Evolutionary conservation across 2,888 invertebrate species (phyloP), one percentile per base, ranked within the genome.

Genomic region (Lithosia quadra): DNA sequence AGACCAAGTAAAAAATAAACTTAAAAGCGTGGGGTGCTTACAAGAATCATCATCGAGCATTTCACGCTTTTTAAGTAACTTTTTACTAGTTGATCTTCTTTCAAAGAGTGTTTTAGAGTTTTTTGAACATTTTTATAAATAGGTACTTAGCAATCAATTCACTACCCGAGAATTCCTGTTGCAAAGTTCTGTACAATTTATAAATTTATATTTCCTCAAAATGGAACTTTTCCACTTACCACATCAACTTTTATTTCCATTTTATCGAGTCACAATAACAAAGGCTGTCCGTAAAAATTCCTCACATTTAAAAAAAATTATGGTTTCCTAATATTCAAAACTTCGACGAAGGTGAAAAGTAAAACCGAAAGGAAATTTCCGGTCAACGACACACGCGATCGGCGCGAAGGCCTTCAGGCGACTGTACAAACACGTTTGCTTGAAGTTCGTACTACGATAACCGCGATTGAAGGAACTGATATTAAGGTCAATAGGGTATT

Each of bases 221-320:
- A 24, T 57, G 24, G 2, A 58, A 43, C 21, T 59, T 43, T 18
- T 39, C 28, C 59, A 80, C 94, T 91, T 73, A 94, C 94, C 90
- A 94, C 93, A 69, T 94, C 94, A 65, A 91, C 94, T 81, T 90
- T 90, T 64, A 93, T 86, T 87, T 94, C 92, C 92, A 94, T 91
- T 81, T 82, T 84, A 43, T 24, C 39, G 22, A 55, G 61, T 39
- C 21, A 56, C 63, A 67, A 58, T 28, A 55, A 55, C 58, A 70
- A 71, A 63, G 28, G 4, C 21, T 62, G 11, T 10, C 68, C 73
- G 68, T 65, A 67, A 68, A 18, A 36, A 65, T 66, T 60, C 63
- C 24, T 72, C 74, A 75, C 72, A 73, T 73, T 71, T 68, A 63
- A 24, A 57, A 74, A 71, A 53, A 0, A 15, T 53, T 64, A 60